phyloP scores from a whole-genome alignment of 2,888 invertebrate genomes.

The Drosophila dives region DNA sequence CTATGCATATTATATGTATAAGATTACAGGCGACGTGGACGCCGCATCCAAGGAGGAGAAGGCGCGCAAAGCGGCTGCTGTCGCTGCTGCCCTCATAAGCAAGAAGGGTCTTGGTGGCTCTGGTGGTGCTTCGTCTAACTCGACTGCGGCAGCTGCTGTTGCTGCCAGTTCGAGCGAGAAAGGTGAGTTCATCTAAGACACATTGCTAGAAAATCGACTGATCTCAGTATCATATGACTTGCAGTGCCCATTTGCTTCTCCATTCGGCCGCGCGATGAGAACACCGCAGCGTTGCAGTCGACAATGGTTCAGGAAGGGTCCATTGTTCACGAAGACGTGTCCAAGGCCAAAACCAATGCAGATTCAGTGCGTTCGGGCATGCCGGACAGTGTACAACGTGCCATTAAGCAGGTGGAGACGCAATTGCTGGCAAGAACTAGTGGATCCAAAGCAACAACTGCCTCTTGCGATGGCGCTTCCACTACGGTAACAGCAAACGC shows the following conservation, averaged over 20 bases:
- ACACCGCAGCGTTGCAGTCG: slow-evolving; percentile 89
- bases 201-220: no score
- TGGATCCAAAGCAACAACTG: slow-evolving; percentile 33
- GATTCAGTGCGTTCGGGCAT: slow-evolving; percentile 57
- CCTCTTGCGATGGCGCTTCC: not conserved
- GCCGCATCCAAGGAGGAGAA: slow-evolving; percentile 83
- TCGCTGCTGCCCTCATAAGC: slow-evolving; percentile 79
- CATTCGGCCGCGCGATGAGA: slow-evolving; percentile 91
- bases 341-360: slow-evolving; percentile 37
- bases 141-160: not conserved
- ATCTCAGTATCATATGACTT: not conserved
- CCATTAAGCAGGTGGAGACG: slow-evolving; percentile 83
- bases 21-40: slow-evolving; percentile 85
- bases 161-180: slow-evolving; percentile 28
- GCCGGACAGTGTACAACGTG: slow-evolving; percentile 83
- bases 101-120: slow-evolving; percentile 70
- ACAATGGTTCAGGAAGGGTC: slow-evolving; percentile 91
- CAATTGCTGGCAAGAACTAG: slow-evolving; percentile 81
- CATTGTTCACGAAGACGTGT: slow-evolving; percentile 87
- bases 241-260: slow-evolving; percentile 93
- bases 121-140: slow-evolving; percentile 8
- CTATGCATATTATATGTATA: slow-evolving; percentile 92
- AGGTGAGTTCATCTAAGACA: slow-evolving; percentile 34
- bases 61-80: slow-evolving; percentile 81
- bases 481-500: slow-evolving; percentile 13